A percentile compares a stretch with the other conserved stretches of the same genome.
These are phyloP conservation scores for Graphium colonna DNA, from an alignment of 2,888 invertebrate genomes.

Conservation along the genomic window DNA sequence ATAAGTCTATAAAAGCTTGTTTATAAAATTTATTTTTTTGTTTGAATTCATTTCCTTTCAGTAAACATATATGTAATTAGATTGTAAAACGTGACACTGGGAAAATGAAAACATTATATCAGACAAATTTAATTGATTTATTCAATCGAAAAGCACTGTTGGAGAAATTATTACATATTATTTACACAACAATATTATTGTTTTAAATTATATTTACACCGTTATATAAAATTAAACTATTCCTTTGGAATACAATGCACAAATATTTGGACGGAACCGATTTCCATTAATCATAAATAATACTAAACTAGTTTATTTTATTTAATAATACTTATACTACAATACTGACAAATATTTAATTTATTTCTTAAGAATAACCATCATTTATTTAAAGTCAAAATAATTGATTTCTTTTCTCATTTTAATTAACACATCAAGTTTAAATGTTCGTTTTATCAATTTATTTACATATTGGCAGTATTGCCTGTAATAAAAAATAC, in stretches of 20 bases:
- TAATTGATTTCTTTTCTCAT: not conserved
- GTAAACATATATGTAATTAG: no score
- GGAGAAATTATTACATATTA: constrained; percentile 9
- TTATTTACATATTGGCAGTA: no score
- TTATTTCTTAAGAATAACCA: constrained; percentile 10
- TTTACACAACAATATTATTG: constrained; percentile 14
- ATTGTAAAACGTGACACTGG: not conserved
- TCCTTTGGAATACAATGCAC: constrained; percentile 73
- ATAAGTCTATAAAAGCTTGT: no score
- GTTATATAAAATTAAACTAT: constrained; percentile 39
- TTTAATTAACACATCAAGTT: not conserved
- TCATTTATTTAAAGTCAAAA: not conserved
- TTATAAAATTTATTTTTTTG: no score
- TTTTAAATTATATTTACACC: constrained; percentile 15
- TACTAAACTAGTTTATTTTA: constrained; percentile 28
- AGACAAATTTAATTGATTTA: constrained; percentile 10
- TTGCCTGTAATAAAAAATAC: no score
- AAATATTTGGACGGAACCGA: constrained; percentile 67
- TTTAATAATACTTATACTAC: constrained; percentile 22
- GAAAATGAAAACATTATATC: not conserved
- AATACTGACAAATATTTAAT: constrained; percentile 36
- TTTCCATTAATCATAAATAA: constrained; percentile 30
- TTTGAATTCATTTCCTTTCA: no score
- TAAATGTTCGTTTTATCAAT: no score
- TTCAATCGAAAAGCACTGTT: constrained; percentile 12